Evolutionary conservation across 2,113 vertebrate genomes (phyloP).

Genomic region (Oryzias melastigma): DNA sequence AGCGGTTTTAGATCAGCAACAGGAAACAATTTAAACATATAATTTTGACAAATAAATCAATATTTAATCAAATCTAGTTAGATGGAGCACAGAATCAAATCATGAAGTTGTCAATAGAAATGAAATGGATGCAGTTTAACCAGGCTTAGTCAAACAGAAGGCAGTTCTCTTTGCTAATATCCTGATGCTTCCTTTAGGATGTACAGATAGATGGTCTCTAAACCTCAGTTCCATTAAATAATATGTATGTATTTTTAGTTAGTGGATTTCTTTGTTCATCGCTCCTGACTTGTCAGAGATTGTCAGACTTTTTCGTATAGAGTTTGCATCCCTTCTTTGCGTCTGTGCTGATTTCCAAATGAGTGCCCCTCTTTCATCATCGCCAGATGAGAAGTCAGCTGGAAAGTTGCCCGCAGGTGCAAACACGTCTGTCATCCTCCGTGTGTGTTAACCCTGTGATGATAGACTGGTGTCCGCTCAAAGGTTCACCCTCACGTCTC

Average conservation of each 20-base stretch:
- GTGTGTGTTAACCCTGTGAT: slow-evolving; percentile 29
- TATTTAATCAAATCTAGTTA: no score
- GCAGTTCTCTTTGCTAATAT: no score
- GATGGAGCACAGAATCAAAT: no score
- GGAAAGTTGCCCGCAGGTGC: slow-evolving; percentile 51
- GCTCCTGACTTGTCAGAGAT: slow-evolving; percentile 4
- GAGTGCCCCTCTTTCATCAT: slow-evolving; percentile 42
- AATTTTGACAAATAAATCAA: no score
- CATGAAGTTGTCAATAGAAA: no score
- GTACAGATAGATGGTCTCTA: no score
- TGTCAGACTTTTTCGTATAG: slow-evolving; percentile 3
- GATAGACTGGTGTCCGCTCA: slow-evolving; percentile 31
- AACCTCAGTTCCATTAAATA: no score
- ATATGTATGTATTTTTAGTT: slow-evolving; percentile 1
- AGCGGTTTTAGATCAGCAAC: no score
- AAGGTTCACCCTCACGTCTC: slow-evolving; percentile 4
- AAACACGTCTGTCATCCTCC: slow-evolving; percentile 39
- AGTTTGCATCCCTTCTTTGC: slow-evolving; percentile 8
- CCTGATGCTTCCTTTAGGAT: no score
- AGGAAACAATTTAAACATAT: no score
- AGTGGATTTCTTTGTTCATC: neutral
- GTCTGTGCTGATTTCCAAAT: slow-evolving; percentile 21
- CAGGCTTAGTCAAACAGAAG: no score
- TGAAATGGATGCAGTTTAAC: no score
- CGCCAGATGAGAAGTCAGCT: slow-evolving; percentile 38